A percentile compares a stretch with the other conserved stretches of the same genome.
These are phyloP conservation scores for Poecilobothrus nobilitatus DNA, from an alignment of 2,888 invertebrate genomes.

Conservation along the genomic window DNA sequence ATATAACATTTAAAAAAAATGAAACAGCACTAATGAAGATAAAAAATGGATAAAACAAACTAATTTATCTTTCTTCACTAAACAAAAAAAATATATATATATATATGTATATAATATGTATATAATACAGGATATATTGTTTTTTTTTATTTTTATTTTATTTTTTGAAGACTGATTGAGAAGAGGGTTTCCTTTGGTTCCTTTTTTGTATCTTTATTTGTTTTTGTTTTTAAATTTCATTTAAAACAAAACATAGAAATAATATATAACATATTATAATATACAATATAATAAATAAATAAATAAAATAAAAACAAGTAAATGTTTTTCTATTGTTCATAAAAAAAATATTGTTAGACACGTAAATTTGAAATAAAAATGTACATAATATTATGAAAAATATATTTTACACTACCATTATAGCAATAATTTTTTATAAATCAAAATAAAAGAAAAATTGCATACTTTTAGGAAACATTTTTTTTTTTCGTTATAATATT, in stretches of 20 bases:
- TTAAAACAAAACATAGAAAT: too few relatives aligned
- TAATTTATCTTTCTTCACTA: not conserved
- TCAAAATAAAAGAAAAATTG: too few relatives aligned
- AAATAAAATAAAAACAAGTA: not conserved
- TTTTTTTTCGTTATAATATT: too few relatives aligned
- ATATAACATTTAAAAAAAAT: too few relatives aligned
- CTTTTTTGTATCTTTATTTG: not conserved
- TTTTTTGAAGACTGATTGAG: not conserved
- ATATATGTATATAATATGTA: too few relatives aligned
- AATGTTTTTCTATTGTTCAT: too few relatives aligned
- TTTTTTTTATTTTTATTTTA: not conserved
- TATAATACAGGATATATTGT: too few relatives aligned
- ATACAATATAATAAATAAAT: not conserved
- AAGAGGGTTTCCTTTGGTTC: not conserved
- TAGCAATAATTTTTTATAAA: too few relatives aligned
- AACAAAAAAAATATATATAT: not conserved
- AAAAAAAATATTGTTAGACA: not conserved
- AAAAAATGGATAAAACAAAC: conserved; percentile 4
- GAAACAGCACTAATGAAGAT: not conserved
- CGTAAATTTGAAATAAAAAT: not conserved
- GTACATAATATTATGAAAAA: too few relatives aligned
- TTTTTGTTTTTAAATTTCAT: too few relatives aligned
- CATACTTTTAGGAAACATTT: too few relatives aligned
- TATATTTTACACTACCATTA: too few relatives aligned
- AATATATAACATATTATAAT: not conserved